These are phyloP conservation scores for Myotis planiceps DNA, from an alignment of 2,797 vertebrate species.

Conservation along the genomic window DNA sequence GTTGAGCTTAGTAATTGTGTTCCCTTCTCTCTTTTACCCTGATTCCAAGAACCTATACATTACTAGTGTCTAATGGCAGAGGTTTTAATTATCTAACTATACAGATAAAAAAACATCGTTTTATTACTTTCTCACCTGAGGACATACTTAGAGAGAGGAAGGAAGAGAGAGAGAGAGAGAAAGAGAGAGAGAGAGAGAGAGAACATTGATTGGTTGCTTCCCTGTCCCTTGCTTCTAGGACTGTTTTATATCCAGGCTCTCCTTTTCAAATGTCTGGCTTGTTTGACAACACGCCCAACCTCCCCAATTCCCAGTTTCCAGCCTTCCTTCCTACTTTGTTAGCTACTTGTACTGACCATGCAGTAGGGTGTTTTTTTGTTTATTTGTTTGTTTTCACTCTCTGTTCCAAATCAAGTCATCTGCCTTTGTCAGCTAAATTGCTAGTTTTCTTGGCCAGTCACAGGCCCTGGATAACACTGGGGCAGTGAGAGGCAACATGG, in stretches of 20 bases:
- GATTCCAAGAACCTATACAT: not conserved
- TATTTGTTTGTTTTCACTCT: not conserved
- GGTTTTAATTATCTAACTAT: not conserved
- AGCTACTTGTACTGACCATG: not conserved
- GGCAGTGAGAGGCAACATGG: accelerated
- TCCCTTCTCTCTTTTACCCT: not conserved
- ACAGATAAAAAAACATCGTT: not conserved
- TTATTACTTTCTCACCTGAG: not conserved
- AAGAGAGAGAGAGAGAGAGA: too few species aligned
- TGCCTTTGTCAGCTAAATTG: not conserved
- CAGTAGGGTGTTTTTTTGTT: not conserved
- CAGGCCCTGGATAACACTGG: too few species aligned
- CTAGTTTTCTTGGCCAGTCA: not conserved
- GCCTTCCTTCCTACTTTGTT: not conserved
- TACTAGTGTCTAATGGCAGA: not conserved
- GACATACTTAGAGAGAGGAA: not conserved
- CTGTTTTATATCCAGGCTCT: not conserved
- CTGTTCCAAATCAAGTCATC: not conserved
- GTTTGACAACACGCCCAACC: not conserved
- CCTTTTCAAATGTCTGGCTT: not conserved
- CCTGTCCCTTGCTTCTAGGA: not conserved
- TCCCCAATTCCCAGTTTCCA: not conserved
- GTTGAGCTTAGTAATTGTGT: not conserved
- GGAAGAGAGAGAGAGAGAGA: too few species aligned
- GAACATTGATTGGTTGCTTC: not conserved